Base-by-base conservation (phyloP, 2,113 vertebrate species). In the Lepus timidus region DNA sequence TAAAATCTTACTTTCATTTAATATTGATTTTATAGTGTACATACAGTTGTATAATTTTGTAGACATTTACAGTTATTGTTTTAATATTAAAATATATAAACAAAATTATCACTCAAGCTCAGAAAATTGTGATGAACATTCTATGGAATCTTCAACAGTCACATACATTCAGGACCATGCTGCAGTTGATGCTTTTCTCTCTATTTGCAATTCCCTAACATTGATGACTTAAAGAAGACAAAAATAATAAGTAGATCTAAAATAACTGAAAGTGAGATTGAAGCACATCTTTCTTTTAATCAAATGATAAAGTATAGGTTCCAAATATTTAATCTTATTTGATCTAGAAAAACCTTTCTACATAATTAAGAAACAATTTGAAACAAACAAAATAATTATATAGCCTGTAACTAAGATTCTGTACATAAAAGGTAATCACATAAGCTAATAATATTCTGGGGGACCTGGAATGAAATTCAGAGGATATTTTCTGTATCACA, bases 11-110 rank as follows among this genome's bases (percentile, higher is more conserved):
- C 22, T 70, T 81, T 86, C 49, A 65, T 81, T 86, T 87, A 78
- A 85, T 55, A 90, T 90, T 31, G 6, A 85, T 62, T 92, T 88
- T 73, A 44, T 8, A 96, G 7, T 82, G 67, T 62, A 85, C 79
- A 52, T 55, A 80, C 52, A 92, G 49, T 51, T 89, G 83, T 11
- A 84, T 84, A 83, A 62, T 62, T 39, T 86, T 89, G 22, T 84
- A 95, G 27, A 58, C 36, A 91, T 61, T 33, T 90, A 87, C 19
- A 83, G 10, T 65, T 73, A 19, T 90, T 70, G 67, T 70, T 85
- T 85, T 10, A 67, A 14, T 36, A 44, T 91, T 82, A 85, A 96
- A 90, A 93, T 82, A 93, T 19, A 58, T 13, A 36, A 70, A 78
- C 8, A 73, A 65, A 58, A 92, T 68, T 82, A 86, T 20, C 29